These are phyloP conservation scores for Margarornis squamiger DNA, from an alignment of 2,797 vertebrate genomes.

Conservation along the genomic window DNA sequence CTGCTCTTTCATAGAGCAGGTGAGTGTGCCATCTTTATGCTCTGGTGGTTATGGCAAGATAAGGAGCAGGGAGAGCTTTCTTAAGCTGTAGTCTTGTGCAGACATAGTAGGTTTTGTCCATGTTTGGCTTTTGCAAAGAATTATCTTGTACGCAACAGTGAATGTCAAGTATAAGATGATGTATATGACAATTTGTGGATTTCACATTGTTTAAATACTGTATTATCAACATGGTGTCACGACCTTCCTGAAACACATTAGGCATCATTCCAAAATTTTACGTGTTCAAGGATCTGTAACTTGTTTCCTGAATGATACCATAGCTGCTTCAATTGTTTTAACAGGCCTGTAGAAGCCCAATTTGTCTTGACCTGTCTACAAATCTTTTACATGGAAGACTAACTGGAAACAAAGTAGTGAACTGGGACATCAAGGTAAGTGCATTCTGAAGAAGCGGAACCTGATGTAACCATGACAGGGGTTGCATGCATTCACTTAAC, in stretches of 20 bases:
- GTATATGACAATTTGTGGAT: neutral
- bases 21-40: neutral
- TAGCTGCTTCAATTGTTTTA: constrained; percentile 15
- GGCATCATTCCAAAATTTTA: neutral
- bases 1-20: neutral
- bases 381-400: constrained; percentile 92
- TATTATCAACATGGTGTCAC: neutral
- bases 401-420: constrained; percentile 97
- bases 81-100: neutral
- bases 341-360: constrained; percentile 93
- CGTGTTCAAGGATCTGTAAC: neutral
- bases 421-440: constrained; percentile 97
- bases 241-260: neutral
- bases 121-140: neutral
- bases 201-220: neutral
- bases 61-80: neutral
- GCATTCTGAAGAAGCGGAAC: neutral
- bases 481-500: neutral
- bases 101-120: neutral
- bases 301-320: neutral
- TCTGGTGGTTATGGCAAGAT: neutral
- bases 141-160: neutral
- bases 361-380: constrained; percentile 93
- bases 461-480: neutral
- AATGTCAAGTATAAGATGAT: neutral